Conservation (phyloP, 2,888 invertebrate species). For the Aelia acuminata region DNA sequence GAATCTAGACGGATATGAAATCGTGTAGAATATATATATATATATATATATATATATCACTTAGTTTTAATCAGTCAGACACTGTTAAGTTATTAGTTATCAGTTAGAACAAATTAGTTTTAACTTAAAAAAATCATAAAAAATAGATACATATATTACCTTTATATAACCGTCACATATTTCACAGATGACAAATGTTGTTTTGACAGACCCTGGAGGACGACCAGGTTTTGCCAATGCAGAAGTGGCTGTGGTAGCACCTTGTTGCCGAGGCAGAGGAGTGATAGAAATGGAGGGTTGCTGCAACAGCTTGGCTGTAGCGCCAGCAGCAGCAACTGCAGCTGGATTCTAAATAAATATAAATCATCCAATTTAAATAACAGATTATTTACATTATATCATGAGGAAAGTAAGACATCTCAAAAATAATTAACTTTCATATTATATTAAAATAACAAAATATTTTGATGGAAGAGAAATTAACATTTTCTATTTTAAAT, state of each 20-base stretch:
- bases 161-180: slow-evolving; percentile 96
- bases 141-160: too few species aligned
- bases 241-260: slow-evolving; percentile 53
- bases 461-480: not conserved
- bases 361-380: too few species aligned
- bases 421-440: too few species aligned
- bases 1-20: too few species aligned
- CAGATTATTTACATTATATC: not conserved
- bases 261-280: slow-evolving; percentile 80
- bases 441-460: not conserved
- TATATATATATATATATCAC: too few species aligned
- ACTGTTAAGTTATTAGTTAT: too few species aligned
- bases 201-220: slow-evolving; percentile 74
- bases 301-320: slow-evolving; percentile 72
- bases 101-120: too few species aligned
- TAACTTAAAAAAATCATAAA: too few species aligned
- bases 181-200: slow-evolving; percentile 93
- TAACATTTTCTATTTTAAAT: not conserved
- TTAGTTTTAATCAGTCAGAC: too few species aligned
- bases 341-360: slow-evolving; percentile 58
- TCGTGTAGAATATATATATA: too few species aligned
- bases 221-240: slow-evolving; percentile 67
- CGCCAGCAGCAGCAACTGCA: slow-evolving; percentile 62
- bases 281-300: slow-evolving; percentile 94
- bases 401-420: too few species aligned